Conservation (phyloP, 2,888 invertebrate species). For the Synergus umbraculus region DNA sequence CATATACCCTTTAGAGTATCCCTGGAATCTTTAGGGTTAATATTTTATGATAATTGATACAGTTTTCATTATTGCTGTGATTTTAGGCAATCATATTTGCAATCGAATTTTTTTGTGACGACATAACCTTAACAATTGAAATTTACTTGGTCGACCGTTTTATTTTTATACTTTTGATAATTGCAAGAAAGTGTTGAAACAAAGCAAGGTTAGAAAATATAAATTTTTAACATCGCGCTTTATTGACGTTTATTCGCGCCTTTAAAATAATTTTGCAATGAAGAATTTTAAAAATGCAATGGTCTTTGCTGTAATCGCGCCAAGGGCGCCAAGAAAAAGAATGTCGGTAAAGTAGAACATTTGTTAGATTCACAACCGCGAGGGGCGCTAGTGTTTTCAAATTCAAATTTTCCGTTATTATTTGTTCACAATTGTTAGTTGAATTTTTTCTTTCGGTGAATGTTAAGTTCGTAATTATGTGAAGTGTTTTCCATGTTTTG, state of each 20-base stretch:
- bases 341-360: conserved; percentile 19
- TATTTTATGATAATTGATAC: not conserved
- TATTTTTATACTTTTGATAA: too few species aligned
- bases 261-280: too few species aligned
- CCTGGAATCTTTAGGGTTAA: not conserved
- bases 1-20: not conserved
- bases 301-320: conserved; percentile 17
- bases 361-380: not conserved
- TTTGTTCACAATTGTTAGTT: not conserved
- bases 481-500: not conserved
- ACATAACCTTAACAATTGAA: not conserved
- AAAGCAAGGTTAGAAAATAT: too few species aligned
- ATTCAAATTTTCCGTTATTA: too few species aligned
- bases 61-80: too few species aligned
- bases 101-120: not conserved
- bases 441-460: not conserved
- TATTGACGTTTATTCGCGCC: too few species aligned
- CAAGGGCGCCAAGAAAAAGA: conserved; percentile 1
- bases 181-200: too few species aligned
- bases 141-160: not conserved
- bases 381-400: too few species aligned
- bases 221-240: too few species aligned
- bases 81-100: not conserved
- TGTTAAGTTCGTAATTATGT: not conserved
- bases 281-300: too few species aligned